These are phyloP conservation scores for Acanthurus leucopareius DNA, from an alignment of 2,797 vertebrate species.

Conservation along the genomic window DNA sequence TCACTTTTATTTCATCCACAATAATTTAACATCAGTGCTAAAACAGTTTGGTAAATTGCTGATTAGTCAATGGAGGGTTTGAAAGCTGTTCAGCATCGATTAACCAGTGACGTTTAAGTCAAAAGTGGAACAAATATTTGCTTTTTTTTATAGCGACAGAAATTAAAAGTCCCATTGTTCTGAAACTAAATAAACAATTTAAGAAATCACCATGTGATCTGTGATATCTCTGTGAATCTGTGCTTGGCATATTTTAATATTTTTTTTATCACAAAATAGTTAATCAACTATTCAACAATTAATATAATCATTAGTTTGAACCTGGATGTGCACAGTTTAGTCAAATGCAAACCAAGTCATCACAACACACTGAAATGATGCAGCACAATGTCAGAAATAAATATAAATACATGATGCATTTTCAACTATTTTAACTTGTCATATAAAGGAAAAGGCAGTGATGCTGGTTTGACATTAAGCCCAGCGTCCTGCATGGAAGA, in stretches of 20 bases:
- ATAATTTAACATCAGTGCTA: too few relatives aligned
- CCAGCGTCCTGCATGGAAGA: not conserved
- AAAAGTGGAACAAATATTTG: not conserved
- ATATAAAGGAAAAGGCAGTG: conserved; percentile 5
- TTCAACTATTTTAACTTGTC: not conserved
- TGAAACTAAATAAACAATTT: not conserved
- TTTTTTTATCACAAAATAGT: conserved; percentile 30
- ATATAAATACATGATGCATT: not conserved
- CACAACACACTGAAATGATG: not conserved
- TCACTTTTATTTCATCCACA: too few relatives aligned
- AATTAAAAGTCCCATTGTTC: not conserved
- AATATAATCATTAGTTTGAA: conserved; percentile 6
- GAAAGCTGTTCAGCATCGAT: too few relatives aligned
- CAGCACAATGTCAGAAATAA: not conserved
- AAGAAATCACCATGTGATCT: not conserved
- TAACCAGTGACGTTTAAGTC: too few relatives aligned
- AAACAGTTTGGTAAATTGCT: too few relatives aligned
- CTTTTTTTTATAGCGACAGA: not conserved
- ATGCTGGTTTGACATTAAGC: conserved; percentile 32
- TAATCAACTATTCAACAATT: conserved; percentile 20
- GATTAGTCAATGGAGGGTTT: too few relatives aligned
- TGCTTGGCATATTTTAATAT: not conserved
- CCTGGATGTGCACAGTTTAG: not conserved
- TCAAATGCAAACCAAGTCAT: conserved; percentile 6
- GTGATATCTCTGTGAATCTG: not conserved